A percentile compares a stretch with the other conserved stretches of the same genome.
Evolutionary conservation across 2,797 vertebrate genomes (phyloP).

Genomic region (Sebastes cheni): DNA sequence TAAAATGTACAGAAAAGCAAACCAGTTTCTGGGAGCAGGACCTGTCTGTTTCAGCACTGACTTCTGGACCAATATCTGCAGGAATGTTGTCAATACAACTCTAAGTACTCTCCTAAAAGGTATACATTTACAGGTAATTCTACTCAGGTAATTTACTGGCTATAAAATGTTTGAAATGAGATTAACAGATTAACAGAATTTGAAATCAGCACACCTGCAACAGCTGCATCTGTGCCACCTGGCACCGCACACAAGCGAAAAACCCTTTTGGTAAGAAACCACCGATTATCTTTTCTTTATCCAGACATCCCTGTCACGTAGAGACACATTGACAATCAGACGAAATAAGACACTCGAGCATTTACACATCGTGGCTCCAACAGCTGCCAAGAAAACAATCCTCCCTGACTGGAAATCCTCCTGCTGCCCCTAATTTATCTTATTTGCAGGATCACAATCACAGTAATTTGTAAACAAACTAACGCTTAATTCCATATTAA

Average conservation of each 20-base stretch:
- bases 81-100: neutral
- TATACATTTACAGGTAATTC: neutral
- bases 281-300: neutral
- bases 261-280: neutral
- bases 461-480: neutral
- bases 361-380: neutral
- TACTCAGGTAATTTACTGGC: neutral
- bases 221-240: neutral
- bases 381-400: slow-evolving; percentile 10
- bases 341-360: neutral
- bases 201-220: neutral
- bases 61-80: neutral
- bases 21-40: neutral
- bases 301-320: neutral
- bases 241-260: neutral
- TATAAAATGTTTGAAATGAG: neutral
- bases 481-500: neutral
- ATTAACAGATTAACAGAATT: neutral
- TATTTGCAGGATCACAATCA: neutral
- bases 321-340: neutral
- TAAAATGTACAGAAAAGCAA: neutral
- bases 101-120: neutral
- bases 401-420: neutral
- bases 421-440: neutral
- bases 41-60: neutral